Base-by-base conservation (phyloP, 2,113 vertebrate genomes). In the Plectropomus leopardus region DNA sequence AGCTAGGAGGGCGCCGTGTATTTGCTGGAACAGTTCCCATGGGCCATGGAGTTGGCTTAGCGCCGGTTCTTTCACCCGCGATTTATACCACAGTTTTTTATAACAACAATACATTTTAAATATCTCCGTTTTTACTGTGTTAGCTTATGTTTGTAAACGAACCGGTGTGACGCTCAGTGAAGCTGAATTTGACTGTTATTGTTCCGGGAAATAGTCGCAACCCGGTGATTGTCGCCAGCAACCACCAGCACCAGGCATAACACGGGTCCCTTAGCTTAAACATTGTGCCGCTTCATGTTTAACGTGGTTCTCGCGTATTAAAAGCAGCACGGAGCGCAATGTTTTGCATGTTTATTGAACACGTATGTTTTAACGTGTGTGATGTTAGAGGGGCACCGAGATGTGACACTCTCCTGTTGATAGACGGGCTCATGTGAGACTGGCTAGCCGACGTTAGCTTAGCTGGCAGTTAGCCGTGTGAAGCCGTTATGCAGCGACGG, bases 391-490 rank as follows among this genome's bases (percentile, higher is more conserved):
- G 8, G 59, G 13, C 24, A 1, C 11, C 7, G 7, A 24, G 23
- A 24, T 59, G 44, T 48, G 17, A 17, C 7, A 17, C 28, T 21
- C 36, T 23, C 53, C 17, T 40, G 58, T 54, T 66, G 59, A 65
- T 67, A 65, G 71, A 58, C 60, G 3, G 60, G 48, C 59, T 61
- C 59, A 17, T 36, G 44, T 14, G 76, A 91, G 87, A 84, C 87
- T 86, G 81, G 83, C 83, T 90, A 91, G 86, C 85, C 14, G 57
- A 30, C 23, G 72, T 85, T 93, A 92, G 90, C 92, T 19, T 87
- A 88, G 84, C 85, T 21, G 50, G 23, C 73, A 42, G 70, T 34
- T 64, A 78, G 78, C 81, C 21, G 13, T 23, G 69, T 34, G 26
- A 5, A 78, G 58, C 68, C 66, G 83, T 55, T 63, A 72, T 69